phyloP scores from a whole-genome alignment of 2,888 invertebrate species.

The Amphipoea oculea region DNA sequence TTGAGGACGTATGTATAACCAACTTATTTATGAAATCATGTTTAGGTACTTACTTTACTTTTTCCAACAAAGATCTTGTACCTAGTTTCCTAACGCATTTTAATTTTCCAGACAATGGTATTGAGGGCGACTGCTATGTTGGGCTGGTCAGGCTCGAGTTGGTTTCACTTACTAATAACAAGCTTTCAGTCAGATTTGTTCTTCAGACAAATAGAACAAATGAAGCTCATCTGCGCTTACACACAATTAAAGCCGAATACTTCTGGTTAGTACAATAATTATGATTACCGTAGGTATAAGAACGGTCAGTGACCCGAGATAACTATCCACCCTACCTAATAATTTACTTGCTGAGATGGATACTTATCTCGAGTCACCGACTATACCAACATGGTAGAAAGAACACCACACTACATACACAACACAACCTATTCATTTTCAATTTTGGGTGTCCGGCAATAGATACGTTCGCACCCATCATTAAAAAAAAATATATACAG shows the following conservation, averaged over 20 bases:
- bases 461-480: background rate
- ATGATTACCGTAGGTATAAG: background rate
- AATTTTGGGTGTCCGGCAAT: background rate
- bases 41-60: background rate
- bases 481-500: too few relatives aligned
- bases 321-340: background rate
- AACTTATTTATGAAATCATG: background rate
- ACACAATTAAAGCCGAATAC: conserved; percentile 76
- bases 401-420: background rate
- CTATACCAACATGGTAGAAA: background rate
- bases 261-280: conserved; percentile 67
- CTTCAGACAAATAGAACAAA: conserved; percentile 77
- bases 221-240: conserved; percentile 79
- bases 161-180: conserved; percentile 68
- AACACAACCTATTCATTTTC: background rate
- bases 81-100: background rate
- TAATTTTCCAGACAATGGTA: conserved; percentile 68
- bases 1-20: conserved; percentile 57
- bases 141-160: conserved; percentile 73
- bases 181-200: conserved; percentile 72
- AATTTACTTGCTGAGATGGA: background rate
- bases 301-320: background rate
- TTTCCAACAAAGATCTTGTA: background rate
- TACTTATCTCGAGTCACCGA: background rate
- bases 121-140: conserved; percentile 70